These are phyloP conservation scores for Sebastes wilsoni DNA, from an alignment of 2,797 vertebrate genomes.

Conservation along the genomic window DNA sequence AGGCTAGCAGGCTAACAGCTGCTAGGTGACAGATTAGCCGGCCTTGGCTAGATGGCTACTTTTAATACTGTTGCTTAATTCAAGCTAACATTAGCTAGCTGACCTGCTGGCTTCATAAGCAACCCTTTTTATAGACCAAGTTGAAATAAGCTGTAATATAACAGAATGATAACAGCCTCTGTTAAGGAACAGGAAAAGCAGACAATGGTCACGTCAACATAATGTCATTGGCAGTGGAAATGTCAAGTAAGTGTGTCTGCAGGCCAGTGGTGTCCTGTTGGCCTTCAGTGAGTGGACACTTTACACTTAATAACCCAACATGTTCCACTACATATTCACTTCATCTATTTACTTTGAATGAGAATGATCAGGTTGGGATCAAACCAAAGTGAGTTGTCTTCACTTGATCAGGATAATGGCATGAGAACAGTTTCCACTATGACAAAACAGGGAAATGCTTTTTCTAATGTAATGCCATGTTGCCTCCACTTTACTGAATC, in stretches of 20 bases:
- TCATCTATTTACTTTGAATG: neutral
- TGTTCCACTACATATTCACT: neutral
- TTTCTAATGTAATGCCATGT: neutral
- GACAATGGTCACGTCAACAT: neutral
- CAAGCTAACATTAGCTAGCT: conserved; percentile 46
- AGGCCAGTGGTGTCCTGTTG: neutral
- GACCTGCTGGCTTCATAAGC: conserved; percentile 20
- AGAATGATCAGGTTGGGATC: neutral
- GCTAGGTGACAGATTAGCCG: conserved; percentile 74
- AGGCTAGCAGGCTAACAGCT: conserved; percentile 58
- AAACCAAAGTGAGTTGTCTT: neutral
- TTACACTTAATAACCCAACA: neutral
- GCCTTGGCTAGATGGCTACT: conserved; percentile 67
- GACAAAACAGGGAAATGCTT: conserved; percentile 54
- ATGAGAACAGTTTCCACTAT: neutral
- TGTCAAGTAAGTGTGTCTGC: neutral
- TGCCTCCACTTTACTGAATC: neutral
- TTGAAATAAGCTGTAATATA: neutral
- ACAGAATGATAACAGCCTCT: neutral
- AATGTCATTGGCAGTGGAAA: neutral
- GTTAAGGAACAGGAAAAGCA: neutral
- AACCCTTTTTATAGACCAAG: neutral
- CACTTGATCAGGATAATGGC: conserved; percentile 14
- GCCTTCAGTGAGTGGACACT: neutral
- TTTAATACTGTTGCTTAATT: conserved; percentile 62